Evolutionary conservation across 1,140 invertebrate genomes (phyloP).

Genomic region (Neodiprion virginianus): DNA sequence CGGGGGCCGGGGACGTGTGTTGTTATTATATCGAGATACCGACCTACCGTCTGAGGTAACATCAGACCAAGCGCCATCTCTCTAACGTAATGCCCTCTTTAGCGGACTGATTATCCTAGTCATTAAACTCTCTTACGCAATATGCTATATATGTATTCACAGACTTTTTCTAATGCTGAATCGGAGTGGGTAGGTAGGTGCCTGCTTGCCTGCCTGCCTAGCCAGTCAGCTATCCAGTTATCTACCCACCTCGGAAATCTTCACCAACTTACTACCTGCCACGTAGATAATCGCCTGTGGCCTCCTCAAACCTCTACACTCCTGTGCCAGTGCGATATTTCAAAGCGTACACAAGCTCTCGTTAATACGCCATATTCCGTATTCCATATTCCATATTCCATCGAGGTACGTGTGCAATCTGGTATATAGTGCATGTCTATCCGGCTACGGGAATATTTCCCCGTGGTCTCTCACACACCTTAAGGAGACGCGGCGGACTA

Average conservation of each 20-base stretch:
- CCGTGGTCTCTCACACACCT: too few species aligned
- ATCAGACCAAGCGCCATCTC: background rate
- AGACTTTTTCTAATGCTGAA: background rate
- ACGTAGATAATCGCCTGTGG: background rate
- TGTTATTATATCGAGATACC: slow-evolving; percentile 43
- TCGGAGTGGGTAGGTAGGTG: background rate
- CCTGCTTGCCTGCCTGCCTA: too few species aligned
- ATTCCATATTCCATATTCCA: too few species aligned
- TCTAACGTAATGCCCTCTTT: slow-evolving; percentile 2
- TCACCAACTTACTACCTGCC: background rate
- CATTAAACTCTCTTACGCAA: slow-evolving; percentile 5
- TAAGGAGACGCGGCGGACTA: too few species aligned
- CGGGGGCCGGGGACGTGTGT: slow-evolving; percentile 26
- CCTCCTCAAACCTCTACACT: background rate
- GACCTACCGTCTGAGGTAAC: background rate
- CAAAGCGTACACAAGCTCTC: background rate
- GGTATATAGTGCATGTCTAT: too few species aligned
- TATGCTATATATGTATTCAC: background rate
- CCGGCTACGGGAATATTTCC: too few species aligned
- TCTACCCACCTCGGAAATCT: background rate
- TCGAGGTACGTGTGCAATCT: too few species aligned
- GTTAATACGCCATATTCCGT: background rate
- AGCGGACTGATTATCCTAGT: slow-evolving; percentile 4
- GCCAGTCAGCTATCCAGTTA: too few species aligned
- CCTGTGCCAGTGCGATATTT: background rate